Evolutionary conservation across 2,888 invertebrate genomes (phyloP).

Genomic region (Belgica antarctica): DNA sequence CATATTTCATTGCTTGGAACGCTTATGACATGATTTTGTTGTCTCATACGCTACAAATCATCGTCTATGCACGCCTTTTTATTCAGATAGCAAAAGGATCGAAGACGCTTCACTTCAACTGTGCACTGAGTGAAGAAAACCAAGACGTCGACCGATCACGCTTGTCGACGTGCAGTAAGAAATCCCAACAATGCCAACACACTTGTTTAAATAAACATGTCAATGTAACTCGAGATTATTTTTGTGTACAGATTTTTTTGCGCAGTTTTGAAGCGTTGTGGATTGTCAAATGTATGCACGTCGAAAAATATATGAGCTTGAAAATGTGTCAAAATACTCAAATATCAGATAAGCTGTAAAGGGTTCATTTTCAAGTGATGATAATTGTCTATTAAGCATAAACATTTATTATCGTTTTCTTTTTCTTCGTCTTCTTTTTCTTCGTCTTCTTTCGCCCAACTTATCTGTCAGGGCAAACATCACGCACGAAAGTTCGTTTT

Average conservation of each 20-base stretch:
- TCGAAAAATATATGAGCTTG: background rate
- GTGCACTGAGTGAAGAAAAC: background rate
- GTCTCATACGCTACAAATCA: slow-evolving; percentile 4
- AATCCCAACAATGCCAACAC: slow-evolving; percentile 5
- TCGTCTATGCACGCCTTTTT: slow-evolving; percentile 16
- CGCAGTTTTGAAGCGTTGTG: slow-evolving; percentile 19
- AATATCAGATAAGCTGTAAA: slow-evolving; percentile 18
- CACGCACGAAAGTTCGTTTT: slow-evolving; percentile 18
- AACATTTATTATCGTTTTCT: slow-evolving; percentile 21
- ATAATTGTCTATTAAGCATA: slow-evolving; percentile 30
- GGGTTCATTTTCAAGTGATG: slow-evolving; percentile 15
- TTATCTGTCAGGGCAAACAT: slow-evolving; percentile 1
- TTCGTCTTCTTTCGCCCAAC: background rate
- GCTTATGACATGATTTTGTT: slow-evolving; percentile 25
- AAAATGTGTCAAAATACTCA: slow-evolving; percentile 34
- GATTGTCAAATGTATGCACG: background rate
- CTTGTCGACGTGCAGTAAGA: background rate
- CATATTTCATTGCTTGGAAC: slow-evolving; percentile 13
- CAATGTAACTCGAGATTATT: slow-evolving; percentile 19
- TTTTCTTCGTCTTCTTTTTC: background rate
- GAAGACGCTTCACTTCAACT: background rate
- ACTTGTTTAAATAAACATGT: slow-evolving; percentile 34
- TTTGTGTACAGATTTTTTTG: slow-evolving; percentile 8
- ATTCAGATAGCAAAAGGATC: slow-evolving; percentile 8
- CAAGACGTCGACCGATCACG: too few species aligned